Percentiles rank a stretch among this genome's conserved stretches.
These are phyloP conservation scores for Himalopsyche kuldschensis DNA, from an alignment of 2,888 invertebrate genomes.

Conservation along the genomic window DNA sequence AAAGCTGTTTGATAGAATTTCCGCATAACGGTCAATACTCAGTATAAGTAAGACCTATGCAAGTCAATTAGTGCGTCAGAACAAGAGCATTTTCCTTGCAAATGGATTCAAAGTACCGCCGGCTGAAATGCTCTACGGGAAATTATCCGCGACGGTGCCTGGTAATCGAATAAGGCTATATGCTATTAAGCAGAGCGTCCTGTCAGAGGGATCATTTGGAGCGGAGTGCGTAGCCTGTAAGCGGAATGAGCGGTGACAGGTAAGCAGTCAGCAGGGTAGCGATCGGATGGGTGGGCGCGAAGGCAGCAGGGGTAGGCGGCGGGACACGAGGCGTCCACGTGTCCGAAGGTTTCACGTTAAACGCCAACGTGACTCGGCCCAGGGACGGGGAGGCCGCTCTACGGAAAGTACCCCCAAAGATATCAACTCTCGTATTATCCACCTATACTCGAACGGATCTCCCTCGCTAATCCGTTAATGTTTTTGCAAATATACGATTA, in stretches of 20 bases:
- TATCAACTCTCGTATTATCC: background rate
- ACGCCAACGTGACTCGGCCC: conserved; percentile 3
- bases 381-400: background rate
- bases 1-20: no score
- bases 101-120: background rate
- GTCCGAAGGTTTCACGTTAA: conserved; percentile 8
- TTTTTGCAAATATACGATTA: no score
- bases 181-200: background rate
- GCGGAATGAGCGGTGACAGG: conserved; percentile 43
- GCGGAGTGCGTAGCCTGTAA: conserved; percentile 39
- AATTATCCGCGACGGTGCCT: background rate
- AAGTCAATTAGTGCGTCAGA: background rate
- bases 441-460: background rate
- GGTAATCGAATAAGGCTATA: background rate
- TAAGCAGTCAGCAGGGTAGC: conserved; percentile 21
- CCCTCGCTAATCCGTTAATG: background rate
- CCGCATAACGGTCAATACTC: no score
- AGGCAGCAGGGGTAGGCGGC: conserved; percentile 21
- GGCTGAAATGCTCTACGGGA: background rate
- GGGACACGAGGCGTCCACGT: conserved; percentile 24
- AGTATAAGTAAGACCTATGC: background rate
- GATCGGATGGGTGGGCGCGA: conserved; percentile 23
- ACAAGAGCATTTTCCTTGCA: background rate
- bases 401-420: background rate
- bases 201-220: background rate